Base-by-base conservation (phyloP, 2,888 invertebrate species). In the Onchidella celtica region DNA sequence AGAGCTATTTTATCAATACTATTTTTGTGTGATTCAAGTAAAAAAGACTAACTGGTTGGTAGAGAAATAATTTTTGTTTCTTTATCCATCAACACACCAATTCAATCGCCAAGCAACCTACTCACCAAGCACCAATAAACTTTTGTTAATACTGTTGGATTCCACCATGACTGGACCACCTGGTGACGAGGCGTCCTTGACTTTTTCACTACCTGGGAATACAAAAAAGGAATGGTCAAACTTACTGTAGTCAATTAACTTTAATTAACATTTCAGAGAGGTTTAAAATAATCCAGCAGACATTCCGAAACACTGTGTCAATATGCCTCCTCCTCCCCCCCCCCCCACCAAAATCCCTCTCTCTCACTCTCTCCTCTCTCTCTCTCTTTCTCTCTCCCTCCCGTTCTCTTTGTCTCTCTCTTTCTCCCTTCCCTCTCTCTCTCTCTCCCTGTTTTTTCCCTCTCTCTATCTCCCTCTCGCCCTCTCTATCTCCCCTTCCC, bases 71-170 rank as follows among this genome's bases (percentile, higher is more conserved):
- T n/a, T n/a, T n/a, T n/a, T n/a, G n/a, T n/a, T n/a, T n/a, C n/a
- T n/a, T n/a, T n/a, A n/a, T n/a, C n/a, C n/a, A n/a, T n/a, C n/a
- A n/a, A n/a, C n/a, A n/a, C n/a, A n/a, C n/a, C n/a, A n/a, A n/a
- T n/a, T n/a, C n/a, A n/a, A n/a, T n/a, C n/a, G 14, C 24, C 9
- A 40, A 21, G 29, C 9, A 70, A 57, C 0, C 1, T 55, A 84
- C 89, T 86, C 82, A 92, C 97, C 98, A 88, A 98, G 94, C 4
- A 98, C 98, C 96, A 98, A 97, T 0, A 98, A 95, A 91, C 98
- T 98, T 92, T 97, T 97, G 92, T 98, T 98, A 86, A 98, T 98
- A 93, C 98, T 98, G 92, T 98, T 98, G 0, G 98, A 98, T 92
- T 98, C 98, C 85, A 98, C 93, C 78, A 92, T 89, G 96, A 97